Percentiles rank a stretch among this genome's conserved stretches.
phyloP scores from a whole-genome alignment of 2,888 invertebrate genomes.

The Harpalus rufipes region DNA sequence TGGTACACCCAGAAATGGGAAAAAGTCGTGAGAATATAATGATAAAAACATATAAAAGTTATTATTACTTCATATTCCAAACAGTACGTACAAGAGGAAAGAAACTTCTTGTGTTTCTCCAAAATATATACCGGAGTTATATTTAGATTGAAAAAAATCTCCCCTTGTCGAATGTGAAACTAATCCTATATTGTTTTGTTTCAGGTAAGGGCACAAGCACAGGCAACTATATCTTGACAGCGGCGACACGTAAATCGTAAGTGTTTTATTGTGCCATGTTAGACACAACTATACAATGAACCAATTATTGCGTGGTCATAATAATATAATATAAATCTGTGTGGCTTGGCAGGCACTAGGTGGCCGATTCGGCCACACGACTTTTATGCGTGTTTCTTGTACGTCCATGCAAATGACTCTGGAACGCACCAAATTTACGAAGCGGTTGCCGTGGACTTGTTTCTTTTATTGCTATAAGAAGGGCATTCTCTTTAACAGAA shows the following conservation, averaged over 20 bases:
- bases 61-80: too few relatives aligned
- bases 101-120: too few relatives aligned
- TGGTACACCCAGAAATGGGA: too few relatives aligned
- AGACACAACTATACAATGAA: constrained; percentile 54
- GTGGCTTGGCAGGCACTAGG: constrained; percentile 23
- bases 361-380: constrained; percentile 30
- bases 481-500: too few relatives aligned
- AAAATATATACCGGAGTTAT: too few relatives aligned
- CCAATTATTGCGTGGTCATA: constrained; percentile 52
- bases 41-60: too few relatives aligned
- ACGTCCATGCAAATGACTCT: constrained; percentile 34
- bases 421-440: constrained; percentile 14
- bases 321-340: constrained; percentile 56
- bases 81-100: too few relatives aligned
- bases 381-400: constrained; percentile 43
- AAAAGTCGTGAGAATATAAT: too few relatives aligned
- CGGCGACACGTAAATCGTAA: constrained; percentile 33
- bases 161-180: neutral
- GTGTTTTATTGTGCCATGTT: constrained; percentile 49
- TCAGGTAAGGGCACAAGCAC: constrained; percentile 27
- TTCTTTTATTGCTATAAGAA: neutral
- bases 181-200: constrained; percentile 38
- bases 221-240: constrained; percentile 10
- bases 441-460: constrained; percentile 6
- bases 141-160: too few relatives aligned